These are phyloP conservation scores for Clamator glandarius DNA, from an alignment of 2,797 vertebrate species.

Conservation along the genomic window DNA sequence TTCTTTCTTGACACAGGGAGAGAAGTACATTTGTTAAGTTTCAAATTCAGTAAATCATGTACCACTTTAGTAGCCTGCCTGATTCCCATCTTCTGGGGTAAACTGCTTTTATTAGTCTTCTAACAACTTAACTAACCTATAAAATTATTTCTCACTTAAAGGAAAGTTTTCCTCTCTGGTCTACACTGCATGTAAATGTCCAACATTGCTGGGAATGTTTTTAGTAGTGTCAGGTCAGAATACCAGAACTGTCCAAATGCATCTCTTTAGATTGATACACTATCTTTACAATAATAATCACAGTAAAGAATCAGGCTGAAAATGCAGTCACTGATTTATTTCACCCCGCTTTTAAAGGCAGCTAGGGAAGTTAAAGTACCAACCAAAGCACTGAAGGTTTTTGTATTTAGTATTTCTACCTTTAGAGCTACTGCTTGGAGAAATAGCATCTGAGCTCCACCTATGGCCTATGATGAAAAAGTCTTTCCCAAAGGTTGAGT, in stretches of 20 bases:
- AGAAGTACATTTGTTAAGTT: not conserved
- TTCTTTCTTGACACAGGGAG: not conserved
- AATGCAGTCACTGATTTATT: not conserved
- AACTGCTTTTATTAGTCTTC: not conserved
- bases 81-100: not conserved
- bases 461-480: not conserved
- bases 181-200: not conserved
- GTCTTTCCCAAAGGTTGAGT: not conserved
- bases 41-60: not conserved
- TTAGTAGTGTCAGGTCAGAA: not conserved
- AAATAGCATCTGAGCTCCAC: not conserved
- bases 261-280: not conserved
- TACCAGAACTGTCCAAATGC: not conserved
- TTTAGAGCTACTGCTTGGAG: not conserved
- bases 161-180: not conserved
- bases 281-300: not conserved
- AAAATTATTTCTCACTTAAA: not conserved
- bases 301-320: not conserved
- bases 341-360: not conserved
- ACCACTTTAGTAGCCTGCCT: not conserved
- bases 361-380: not conserved
- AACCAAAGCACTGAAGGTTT: not conserved
- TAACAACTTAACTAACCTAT: not conserved
- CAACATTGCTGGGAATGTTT: not conserved
- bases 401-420: not conserved